A percentile compares a stretch with the other conserved stretches of the same genome.
phyloP scores from a whole-genome alignment of 2,113 vertebrate genomes.

The Cathartes aura region DNA sequence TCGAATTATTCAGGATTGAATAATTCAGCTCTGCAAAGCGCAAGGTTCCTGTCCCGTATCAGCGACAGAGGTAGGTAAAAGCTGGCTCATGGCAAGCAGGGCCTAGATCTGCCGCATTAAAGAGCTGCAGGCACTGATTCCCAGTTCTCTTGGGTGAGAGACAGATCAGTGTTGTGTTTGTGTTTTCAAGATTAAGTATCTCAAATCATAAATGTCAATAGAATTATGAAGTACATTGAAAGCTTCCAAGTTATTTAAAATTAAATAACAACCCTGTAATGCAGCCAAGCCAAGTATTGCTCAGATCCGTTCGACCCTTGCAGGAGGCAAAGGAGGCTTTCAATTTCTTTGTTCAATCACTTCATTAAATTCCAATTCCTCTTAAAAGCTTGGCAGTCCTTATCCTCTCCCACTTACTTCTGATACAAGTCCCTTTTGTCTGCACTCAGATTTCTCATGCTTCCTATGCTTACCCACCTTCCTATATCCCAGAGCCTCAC shows the following conservation, averaged over 20 bases:
- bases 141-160: not conserved
- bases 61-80: not conserved
- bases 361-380: constrained; percentile 60
- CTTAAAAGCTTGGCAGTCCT: constrained; percentile 42
- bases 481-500: not conserved
- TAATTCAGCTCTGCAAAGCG: not conserved
- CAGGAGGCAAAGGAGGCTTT: constrained; percentile 44
- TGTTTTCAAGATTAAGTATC: constrained; percentile 47
- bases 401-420: constrained; percentile 18
- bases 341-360: constrained; percentile 60
- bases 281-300: constrained; percentile 22
- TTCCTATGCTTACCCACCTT: not conserved
- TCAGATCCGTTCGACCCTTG: not conserved
- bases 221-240: constrained; percentile 56
- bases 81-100: not conserved
- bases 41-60: not conserved
- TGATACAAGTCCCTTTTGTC: not conserved
- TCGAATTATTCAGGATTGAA: not conserved
- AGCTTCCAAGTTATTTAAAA: constrained; percentile 56
- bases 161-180: not conserved
- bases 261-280: constrained; percentile 53
- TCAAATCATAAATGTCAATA: constrained; percentile 63
- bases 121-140: not conserved
- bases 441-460: not conserved
- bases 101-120: not conserved